Conservation (phyloP, 2,888 invertebrate genomes). For the Drosophila barbarae region DNA sequence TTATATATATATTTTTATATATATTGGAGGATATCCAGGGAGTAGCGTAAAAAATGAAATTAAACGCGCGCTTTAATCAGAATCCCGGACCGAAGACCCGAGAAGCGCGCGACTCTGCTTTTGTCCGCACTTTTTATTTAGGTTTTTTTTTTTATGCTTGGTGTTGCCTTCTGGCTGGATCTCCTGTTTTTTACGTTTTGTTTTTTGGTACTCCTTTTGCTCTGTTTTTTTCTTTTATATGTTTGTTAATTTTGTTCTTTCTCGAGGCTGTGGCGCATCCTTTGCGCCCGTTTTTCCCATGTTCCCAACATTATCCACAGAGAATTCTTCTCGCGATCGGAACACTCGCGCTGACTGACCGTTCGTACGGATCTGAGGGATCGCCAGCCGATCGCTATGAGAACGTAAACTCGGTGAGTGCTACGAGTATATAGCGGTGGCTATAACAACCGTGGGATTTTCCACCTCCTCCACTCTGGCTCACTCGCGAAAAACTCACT, state of each 20-base stretch:
- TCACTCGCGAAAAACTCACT: slow-evolving; percentile 35
- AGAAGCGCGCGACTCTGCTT: slow-evolving; percentile 44
- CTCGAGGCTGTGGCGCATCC: slow-evolving; percentile 54
- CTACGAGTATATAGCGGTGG: slow-evolving; percentile 7
- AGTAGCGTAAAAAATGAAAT: slow-evolving; percentile 76
- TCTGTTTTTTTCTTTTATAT: slow-evolving; percentile 21
- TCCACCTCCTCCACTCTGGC: slow-evolving; percentile 35
- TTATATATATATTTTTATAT: background rate
- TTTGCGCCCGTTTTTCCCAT: slow-evolving; percentile 64
- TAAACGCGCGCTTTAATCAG: slow-evolving; percentile 76
- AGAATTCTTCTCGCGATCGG: slow-evolving; percentile 30
- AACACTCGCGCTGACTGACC: slow-evolving; percentile 37
- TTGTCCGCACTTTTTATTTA: slow-evolving; percentile 39
- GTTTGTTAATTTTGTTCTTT: slow-evolving; percentile 38
- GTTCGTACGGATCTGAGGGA: slow-evolving; percentile 30
- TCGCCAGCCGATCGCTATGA: slow-evolving; percentile 23
- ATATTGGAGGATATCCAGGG: slow-evolving; percentile 28
- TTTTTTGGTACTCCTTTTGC: slow-evolving; percentile 40
- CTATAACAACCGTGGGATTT: slow-evolving; percentile 33
- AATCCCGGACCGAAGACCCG: slow-evolving; percentile 37
- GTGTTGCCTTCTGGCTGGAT: slow-evolving; percentile 25
- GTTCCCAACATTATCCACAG: slow-evolving; percentile 48
- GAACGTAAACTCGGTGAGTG: slow-evolving; percentile 21
- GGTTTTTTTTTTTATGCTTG: slow-evolving; percentile 10
- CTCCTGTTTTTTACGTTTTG: slow-evolving; percentile 28